Evolutionary conservation across 2,888 invertebrate species (phyloP).

Genomic region (Julus scandinavius): DNA sequence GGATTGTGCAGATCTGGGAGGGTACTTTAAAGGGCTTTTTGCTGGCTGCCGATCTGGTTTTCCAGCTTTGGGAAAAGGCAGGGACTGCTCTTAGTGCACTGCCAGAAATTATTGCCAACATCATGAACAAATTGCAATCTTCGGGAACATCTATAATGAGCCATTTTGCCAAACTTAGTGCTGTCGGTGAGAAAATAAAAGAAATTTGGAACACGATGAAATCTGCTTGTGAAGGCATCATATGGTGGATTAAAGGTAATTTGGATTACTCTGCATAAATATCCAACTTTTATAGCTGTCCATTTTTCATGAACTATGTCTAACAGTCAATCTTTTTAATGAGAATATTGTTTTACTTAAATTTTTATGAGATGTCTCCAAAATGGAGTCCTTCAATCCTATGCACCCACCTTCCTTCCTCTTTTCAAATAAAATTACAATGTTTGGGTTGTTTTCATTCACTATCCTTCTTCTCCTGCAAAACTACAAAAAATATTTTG

Average conservation of each 20-base stretch:
- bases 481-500: no score
- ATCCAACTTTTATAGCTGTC: no score
- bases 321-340: no score
- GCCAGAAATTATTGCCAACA: constrained; percentile 5
- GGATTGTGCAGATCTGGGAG: constrained; percentile 37
- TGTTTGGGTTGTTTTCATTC: no score
- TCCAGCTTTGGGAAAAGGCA: constrained; percentile 40
- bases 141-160: constrained; percentile 30
- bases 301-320: no score
- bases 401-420: no score
- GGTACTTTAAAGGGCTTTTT: neutral
- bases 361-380: no score
- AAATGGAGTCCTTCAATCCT: no score
- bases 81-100: neutral
- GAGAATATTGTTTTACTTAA: no score
- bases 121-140: constrained; percentile 36
- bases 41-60: neutral
- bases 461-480: no score
- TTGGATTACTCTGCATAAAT: neutral
- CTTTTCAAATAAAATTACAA: no score
- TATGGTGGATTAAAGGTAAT: constrained; percentile 47
- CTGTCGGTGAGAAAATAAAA: constrained; percentile 50
- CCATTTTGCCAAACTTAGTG: constrained; percentile 11
- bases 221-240: neutral
- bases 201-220: constrained; percentile 15